phyloP scores from a whole-genome alignment of 30 jellyfish, hydroid and myxozoan genomes.

The Aurelia sp. region DNA sequence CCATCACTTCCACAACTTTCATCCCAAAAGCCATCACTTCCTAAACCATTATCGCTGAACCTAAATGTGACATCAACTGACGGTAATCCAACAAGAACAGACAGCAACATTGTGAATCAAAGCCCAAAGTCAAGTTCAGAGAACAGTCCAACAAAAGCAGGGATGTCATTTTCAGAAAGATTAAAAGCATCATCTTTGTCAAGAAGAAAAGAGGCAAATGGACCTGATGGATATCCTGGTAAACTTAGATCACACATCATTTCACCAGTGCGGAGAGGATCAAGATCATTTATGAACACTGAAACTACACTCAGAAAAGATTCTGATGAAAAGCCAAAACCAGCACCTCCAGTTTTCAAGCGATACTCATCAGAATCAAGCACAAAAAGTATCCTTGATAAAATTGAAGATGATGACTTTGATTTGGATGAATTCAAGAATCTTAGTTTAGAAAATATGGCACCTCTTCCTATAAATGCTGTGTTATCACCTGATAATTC shows the following conservation, averaged over 20 bases:
- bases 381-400: constrained; percentile 1
- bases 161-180: constrained; percentile 62
- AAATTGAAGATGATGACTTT: neutral
- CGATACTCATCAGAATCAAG: constrained; percentile 55
- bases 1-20: neutral
- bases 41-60: neutral
- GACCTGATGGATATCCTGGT: constrained; percentile 23
- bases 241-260: constrained; percentile 58
- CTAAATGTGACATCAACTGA: neutral
- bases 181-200: constrained; percentile 60
- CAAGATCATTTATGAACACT: constrained; percentile 54
- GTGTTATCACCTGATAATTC: constrained; percentile 41
- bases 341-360: constrained; percentile 12
- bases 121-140: no score
- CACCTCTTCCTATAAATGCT: constrained; percentile 53
- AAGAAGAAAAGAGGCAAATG: constrained; percentile 43
- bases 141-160: constrained; percentile 32
- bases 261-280: constrained; percentile 68
- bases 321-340: neutral
- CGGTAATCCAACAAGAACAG: neutral
- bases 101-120: neutral
- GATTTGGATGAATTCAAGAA: constrained; percentile 27
- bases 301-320: constrained; percentile 9
- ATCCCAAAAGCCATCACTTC: neutral
- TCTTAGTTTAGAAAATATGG: constrained; percentile 17